Percentiles rank a stretch among this genome's conserved stretches.
phyloP scores from a whole-genome alignment of 2,113 vertebrate species.

The Hassar affinis region DNA sequence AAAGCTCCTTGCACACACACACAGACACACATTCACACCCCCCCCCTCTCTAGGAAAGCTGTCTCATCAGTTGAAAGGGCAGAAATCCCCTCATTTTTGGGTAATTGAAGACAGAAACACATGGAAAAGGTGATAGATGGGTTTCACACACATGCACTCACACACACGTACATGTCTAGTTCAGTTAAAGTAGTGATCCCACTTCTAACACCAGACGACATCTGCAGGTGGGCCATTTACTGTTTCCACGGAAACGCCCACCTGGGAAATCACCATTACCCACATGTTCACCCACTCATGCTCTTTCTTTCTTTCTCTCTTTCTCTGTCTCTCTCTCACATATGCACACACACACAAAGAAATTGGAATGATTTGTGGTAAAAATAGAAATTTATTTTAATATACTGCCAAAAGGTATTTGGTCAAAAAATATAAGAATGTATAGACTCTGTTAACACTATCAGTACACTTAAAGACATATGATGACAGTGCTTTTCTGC shows the following conservation, averaged over 20 bases:
- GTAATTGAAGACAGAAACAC: conserved; percentile 61
- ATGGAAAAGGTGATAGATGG: conserved; percentile 46
- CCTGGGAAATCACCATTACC: conserved; percentile 51
- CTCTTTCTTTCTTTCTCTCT: too few species aligned
- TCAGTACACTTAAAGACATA: neutral
- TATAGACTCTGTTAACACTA: neutral
- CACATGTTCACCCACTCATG: conserved; percentile 8
- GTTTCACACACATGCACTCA: conserved; percentile 29
- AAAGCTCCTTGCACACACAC: conserved; percentile 43
- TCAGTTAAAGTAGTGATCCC: conserved; percentile 44
- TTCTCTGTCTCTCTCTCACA: neutral
- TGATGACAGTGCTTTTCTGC: conserved; percentile 3
- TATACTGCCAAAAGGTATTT: conserved; percentile 13
- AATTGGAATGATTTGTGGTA: conserved; percentile 15
- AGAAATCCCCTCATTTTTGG: conserved; percentile 65
- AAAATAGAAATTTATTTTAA: conserved; percentile 18
- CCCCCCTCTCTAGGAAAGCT: conserved; percentile 10
- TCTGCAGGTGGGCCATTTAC: conserved; percentile 54
- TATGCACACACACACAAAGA: neutral
- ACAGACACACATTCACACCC: conserved; percentile 12
- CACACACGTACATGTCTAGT: neutral
- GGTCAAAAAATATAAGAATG: neutral
- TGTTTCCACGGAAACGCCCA: conserved; percentile 50
- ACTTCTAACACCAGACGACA: conserved; percentile 32
- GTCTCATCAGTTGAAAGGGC: conserved; percentile 56